phyloP scores from a whole-genome alignment of 37 sponge, comb jelly and placozoan species.

The Tethya wilhelma region DNA sequence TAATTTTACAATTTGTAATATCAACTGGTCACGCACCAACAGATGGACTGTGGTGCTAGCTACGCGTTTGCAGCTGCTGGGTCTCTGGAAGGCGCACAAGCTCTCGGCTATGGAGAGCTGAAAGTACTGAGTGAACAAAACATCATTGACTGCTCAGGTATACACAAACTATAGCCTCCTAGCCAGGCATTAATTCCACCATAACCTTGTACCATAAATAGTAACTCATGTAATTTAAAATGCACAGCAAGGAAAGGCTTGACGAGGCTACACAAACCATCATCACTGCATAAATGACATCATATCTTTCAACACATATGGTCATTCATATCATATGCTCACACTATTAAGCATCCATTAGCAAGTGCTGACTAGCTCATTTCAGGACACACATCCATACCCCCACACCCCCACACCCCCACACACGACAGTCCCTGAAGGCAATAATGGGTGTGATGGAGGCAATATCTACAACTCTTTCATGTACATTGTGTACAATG shows the following conservation, averaged over 20 bases:
- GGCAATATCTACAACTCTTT: slow-evolving; percentile 78
- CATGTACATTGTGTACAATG: slow-evolving; percentile 81
- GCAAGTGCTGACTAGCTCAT: too few species aligned
- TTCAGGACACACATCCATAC: too few species aligned
- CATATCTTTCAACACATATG: too few species aligned
- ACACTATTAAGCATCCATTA: too few species aligned
- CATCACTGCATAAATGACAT: too few species aligned
- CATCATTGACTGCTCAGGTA: slow-evolving; percentile 89
- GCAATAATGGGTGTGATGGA: slow-evolving; percentile 85
- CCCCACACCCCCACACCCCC: too few species aligned
- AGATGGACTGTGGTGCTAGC: slow-evolving; percentile 82
- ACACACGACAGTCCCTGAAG: slow-evolving; percentile 69
- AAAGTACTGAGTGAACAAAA: slow-evolving; percentile 89
- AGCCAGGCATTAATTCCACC: background rate
- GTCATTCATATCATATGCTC: too few species aligned
- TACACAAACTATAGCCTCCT: background rate
- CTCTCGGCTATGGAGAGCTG: slow-evolving; percentile 31
- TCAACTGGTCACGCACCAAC: background rate
- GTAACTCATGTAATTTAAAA: too few species aligned
- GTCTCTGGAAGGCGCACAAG: slow-evolving; percentile 70
- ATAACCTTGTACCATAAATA: background rate
- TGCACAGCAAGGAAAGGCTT: too few species aligned
- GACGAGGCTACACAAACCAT: too few species aligned
- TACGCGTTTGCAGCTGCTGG: slow-evolving; percentile 91
- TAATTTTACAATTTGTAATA: background rate